A percentile compares a stretch with the other conserved stretches of the same genome.
phyloP scores from a whole-genome alignment of 2,888 invertebrate species.

The Idaea biselata region DNA sequence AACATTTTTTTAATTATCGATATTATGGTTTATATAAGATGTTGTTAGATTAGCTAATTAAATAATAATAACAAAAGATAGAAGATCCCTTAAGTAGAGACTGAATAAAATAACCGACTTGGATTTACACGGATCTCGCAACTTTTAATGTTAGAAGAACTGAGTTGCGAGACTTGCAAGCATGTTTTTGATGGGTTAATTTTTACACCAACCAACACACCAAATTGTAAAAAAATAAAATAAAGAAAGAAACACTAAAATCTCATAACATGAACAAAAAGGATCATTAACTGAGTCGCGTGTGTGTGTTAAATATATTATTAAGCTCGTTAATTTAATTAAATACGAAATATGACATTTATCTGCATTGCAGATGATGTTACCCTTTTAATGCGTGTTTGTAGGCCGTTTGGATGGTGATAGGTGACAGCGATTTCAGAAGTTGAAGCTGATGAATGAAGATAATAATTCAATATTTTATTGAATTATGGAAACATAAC shows the following conservation, averaged over 20 bases:
- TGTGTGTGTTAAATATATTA: conserved; percentile 21
- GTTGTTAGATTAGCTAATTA: no score
- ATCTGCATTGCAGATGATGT: conserved; percentile 61
- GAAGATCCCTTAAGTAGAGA: no score
- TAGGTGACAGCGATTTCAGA: conserved; percentile 20
- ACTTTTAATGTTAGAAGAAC: no score
- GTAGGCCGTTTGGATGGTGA: conserved; percentile 17
- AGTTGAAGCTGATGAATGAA: background rate
- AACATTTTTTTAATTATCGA: no score
- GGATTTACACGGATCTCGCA: no score
- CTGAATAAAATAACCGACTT: no score
- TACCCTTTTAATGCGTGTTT: conserved; percentile 47
- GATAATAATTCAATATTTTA: background rate
- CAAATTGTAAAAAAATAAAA: background rate
- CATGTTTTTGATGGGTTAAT: no score
- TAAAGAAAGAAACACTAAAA: background rate
- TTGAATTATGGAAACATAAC: no score
- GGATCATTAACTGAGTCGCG: background rate
- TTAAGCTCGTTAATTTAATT: conserved; percentile 44
- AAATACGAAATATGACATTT: conserved; percentile 51
- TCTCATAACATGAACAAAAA: background rate
- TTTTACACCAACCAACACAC: background rate
- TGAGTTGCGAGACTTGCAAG: no score
- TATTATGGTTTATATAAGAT: no score
- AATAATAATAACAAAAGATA: no score